Evolutionary conservation across 2,113 vertebrate genomes (phyloP), one percentile per base, ranked within the genome.

Genomic region (Sigmodon hispidus): DNA sequence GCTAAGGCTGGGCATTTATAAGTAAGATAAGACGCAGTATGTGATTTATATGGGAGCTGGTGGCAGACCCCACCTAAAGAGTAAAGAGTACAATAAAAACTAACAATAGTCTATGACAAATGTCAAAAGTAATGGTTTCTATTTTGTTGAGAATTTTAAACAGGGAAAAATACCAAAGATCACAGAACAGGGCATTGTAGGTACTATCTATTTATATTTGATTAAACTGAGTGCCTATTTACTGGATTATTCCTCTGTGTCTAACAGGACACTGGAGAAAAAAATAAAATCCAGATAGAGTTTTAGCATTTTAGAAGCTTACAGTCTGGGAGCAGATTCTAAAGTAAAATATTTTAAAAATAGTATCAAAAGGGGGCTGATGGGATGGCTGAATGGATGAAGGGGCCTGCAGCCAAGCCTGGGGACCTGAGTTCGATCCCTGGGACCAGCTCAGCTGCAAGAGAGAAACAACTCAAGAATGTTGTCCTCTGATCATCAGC

Each of bases 291-390:
- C 45, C 24, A 94, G 34, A 80, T 75, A 88, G 5, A 91, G 4
- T 73, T 65, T 84, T 34, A 79, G 67, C 57, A 16, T 43, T 89
- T 24, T 15, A 52, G 34, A 84, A 94, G 24, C 13, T 87, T 61
- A 40, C 69, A n/a, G 10, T 84, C 75, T 75, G 75, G 63, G 48
- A 90, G 5, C 9, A 95, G 70, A 94, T 13, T 3, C 43, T 69
- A 15, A 96, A 72, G 36, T 86, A 15, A 91, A 94, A 89, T 61
- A 89, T 48, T 72, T 67, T 85, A 0, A 88, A 95, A 77, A 52
- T 0, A 92, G 24, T 63, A 70, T 31, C 8, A 26, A 72, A 72
- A 72, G 21, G 29, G 19, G 70, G n/a, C n/a, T 40, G 19, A 40
- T 43, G 70, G 24, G 21, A 72, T 72, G 70, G 8, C 70, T 24